A percentile compares a stretch with the other conserved stretches of the same genome.
phyloP scores from a whole-genome alignment of 2,888 invertebrate species.

The Mystacides longicornis region DNA sequence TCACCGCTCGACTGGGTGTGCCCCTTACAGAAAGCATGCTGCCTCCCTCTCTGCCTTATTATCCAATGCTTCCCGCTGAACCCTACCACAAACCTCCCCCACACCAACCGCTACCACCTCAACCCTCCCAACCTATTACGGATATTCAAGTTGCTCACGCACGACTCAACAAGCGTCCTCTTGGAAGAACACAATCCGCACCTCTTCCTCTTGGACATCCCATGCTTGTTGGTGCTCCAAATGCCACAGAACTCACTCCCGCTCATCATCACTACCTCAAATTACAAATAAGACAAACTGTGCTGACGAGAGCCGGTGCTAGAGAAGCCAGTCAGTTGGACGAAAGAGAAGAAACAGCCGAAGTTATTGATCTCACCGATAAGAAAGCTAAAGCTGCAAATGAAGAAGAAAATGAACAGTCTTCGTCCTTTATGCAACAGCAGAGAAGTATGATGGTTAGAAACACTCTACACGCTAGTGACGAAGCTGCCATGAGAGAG shows the following conservation, averaged over 20 bases:
- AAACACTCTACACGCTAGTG: conserved; percentile 44
- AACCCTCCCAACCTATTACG: conserved; percentile 46
- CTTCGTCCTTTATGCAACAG: conserved; percentile 43
- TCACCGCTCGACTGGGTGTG: conserved; percentile 59
- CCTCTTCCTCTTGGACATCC: conserved; percentile 86
- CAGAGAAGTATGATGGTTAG: conserved; percentile 57
- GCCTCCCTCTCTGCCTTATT: conserved; percentile 62
- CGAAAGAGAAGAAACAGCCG: conserved; percentile 43
- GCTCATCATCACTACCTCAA: conserved; percentile 58
- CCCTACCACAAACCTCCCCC: conserved; percentile 51
- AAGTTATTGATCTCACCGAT: conserved; percentile 72
- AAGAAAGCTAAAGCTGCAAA: conserved; percentile 39
- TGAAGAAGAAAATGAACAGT: conserved; percentile 18
- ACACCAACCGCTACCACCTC: conserved; percentile 37
- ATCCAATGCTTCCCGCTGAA: conserved; percentile 57
- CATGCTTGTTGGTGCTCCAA: conserved; percentile 54
- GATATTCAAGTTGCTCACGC: conserved; percentile 60
- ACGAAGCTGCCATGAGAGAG: conserved; percentile 33
- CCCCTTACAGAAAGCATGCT: conserved; percentile 58
- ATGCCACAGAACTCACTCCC: conserved; percentile 39
- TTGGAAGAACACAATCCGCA: conserved; percentile 92
- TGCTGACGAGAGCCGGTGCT: conserved; percentile 67
- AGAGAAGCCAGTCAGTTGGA: conserved; percentile 54
- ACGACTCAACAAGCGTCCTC: conserved; percentile 66
- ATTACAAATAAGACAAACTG: conserved; percentile 83